Conservation (phyloP, 2,113 vertebrate species). For the Etia nguti region DNA sequence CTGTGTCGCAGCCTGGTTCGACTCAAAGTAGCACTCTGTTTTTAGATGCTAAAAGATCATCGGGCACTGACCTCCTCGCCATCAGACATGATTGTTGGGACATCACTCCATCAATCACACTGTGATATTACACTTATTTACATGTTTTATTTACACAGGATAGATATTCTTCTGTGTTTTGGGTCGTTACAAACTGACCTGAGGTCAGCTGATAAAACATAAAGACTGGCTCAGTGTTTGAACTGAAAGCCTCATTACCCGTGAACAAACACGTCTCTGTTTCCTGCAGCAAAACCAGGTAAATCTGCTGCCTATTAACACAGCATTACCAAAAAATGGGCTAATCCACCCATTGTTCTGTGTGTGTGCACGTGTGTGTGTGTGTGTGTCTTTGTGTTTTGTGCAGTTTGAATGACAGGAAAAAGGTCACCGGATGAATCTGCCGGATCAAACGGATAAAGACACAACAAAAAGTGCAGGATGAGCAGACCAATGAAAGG, state of each 20-base stretch:
- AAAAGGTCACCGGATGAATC: not conserved
- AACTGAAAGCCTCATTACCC: not conserved
- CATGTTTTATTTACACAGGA: not conserved
- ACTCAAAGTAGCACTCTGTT: not conserved
- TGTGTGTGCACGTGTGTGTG: not conserved
- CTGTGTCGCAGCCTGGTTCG: not conserved
- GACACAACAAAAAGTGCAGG: not conserved
- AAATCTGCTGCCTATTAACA: slow-evolving; percentile 1
- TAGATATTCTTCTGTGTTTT: not conserved
- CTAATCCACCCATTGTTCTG: slow-evolving; percentile 10
- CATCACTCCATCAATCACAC: not conserved
- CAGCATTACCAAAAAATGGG: not conserved
- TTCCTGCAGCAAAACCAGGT: not conserved
- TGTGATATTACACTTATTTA: not conserved
- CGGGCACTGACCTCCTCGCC: not conserved
- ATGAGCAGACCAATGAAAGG: not conserved
- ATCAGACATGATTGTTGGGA: not conserved
- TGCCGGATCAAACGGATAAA: not conserved
- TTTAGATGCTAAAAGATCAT: not conserved
- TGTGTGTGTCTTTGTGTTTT: not conserved
- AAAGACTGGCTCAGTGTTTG: not conserved
- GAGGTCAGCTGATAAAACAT: not conserved
- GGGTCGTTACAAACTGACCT: not conserved
- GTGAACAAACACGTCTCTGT: not conserved
- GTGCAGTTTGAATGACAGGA: not conserved